These are phyloP conservation scores for Aphrophora alni DNA, from an alignment of 2,888 invertebrate species.

Conservation along the genomic window DNA sequence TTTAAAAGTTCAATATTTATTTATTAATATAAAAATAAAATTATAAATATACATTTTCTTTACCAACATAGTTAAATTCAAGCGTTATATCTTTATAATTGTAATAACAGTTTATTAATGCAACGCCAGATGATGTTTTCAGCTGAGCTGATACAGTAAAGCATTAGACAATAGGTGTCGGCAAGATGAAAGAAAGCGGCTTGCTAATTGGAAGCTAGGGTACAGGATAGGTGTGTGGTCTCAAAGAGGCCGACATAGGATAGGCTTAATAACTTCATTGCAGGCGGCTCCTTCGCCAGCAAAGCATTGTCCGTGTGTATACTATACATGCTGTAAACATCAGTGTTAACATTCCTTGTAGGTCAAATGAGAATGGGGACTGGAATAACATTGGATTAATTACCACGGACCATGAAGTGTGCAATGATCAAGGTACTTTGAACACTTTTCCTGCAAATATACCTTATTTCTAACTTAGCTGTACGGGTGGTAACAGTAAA, in stretches of 20 bases:
- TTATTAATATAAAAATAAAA: too few species aligned
- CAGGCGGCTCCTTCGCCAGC: constrained; percentile 26
- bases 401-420: too few species aligned
- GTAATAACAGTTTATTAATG: neutral
- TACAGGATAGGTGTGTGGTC: constrained; percentile 42
- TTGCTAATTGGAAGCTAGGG: constrained; percentile 43
- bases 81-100: too few species aligned
- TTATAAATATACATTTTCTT: too few species aligned
- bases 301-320: constrained; percentile 12
- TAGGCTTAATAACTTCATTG: constrained; percentile 41
- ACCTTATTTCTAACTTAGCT: too few species aligned
- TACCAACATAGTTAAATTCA: too few species aligned
- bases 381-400: too few species aligned
- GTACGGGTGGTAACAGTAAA: too few species aligned
- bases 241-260: constrained; percentile 42
- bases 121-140: constrained; percentile 28
- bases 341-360: neutral
- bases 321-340: constrained; percentile 33
- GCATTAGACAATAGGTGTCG: constrained; percentile 35
- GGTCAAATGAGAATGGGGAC: neutral
- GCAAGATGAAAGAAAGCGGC: constrained; percentile 46
- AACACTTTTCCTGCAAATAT: too few species aligned
- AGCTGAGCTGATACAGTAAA: constrained; percentile 25
- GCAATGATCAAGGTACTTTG: too few species aligned
- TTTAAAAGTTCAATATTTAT: too few species aligned